phyloP scores from a whole-genome alignment of 2,797 vertebrate genomes.

The Aphelocoma californica region DNA sequence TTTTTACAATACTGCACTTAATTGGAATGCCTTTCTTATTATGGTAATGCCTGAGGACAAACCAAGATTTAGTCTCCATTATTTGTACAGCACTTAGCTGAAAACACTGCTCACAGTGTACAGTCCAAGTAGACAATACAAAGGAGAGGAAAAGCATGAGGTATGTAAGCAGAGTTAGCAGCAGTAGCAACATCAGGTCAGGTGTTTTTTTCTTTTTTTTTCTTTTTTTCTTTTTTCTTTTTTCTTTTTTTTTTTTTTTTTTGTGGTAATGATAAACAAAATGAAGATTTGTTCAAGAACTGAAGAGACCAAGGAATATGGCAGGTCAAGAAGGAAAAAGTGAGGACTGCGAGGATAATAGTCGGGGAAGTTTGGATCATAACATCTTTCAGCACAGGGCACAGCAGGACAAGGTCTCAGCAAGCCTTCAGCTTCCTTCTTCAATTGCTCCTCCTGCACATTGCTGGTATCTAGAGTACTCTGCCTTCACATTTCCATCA shows the following conservation, averaged over 20 bases:
- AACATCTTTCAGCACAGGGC: background rate
- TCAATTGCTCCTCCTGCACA: background rate
- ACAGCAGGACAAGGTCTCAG: background rate
- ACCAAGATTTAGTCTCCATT: background rate
- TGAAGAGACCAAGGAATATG: background rate
- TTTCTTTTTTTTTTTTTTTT: no score
- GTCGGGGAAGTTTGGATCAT: background rate
- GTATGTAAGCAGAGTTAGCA: background rate
- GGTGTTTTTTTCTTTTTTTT: background rate
- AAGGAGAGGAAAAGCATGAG: background rate
- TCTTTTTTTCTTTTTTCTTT: no score
- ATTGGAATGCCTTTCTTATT: conserved; percentile 17
- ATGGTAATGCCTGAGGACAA: background rate
- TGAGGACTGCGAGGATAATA: background rate
- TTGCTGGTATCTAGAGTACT: background rate
- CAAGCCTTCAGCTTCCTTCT: background rate
- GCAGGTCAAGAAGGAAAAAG: background rate
- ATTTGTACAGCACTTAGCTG: background rate
- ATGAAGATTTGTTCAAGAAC: background rate
- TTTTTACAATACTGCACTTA: background rate
- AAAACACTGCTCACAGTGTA: background rate
- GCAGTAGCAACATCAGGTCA: background rate
- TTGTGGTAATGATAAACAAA: background rate
- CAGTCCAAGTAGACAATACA: background rate
- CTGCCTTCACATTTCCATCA: background rate